phyloP scores from a whole-genome alignment of 2,113 vertebrate genomes.

The Hyaena hyaena region DNA sequence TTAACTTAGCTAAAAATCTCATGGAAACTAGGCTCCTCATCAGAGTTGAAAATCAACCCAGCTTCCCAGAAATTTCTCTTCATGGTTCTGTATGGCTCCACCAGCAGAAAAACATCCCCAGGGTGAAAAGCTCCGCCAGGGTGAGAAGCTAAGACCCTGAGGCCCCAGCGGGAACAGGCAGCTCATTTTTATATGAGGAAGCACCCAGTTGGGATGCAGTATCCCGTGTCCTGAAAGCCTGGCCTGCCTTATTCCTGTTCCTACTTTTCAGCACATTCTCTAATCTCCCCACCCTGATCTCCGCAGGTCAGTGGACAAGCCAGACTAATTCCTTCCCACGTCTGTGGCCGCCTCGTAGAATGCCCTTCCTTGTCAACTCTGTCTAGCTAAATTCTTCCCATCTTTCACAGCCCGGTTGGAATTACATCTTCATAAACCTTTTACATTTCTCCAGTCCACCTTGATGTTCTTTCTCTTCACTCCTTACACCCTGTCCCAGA shows the following conservation, averaged over 20 bases:
- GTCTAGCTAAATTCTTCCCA: neutral
- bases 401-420: neutral
- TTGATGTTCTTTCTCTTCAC: neutral
- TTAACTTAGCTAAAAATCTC: constrained; percentile 42
- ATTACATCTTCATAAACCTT: neutral
- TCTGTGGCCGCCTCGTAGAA: neutral
- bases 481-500: neutral
- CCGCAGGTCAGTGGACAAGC: neutral
- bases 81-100: neutral
- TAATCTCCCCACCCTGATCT: neutral
- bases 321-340: neutral
- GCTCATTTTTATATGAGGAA: neutral
- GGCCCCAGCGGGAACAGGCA: neutral
- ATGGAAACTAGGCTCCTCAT: neutral
- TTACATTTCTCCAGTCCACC: neutral
- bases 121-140: neutral
- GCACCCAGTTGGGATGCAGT: neutral
- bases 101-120: neutral
- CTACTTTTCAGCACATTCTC: neutral
- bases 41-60: neutral
- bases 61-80: constrained; percentile 3
- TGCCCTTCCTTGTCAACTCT: neutral
- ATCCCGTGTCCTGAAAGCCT: neutral
- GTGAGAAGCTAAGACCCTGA: neutral
- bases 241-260: neutral